Conservation (phyloP, 2,888 invertebrate species). For the Drosophila diplacantha region DNA sequence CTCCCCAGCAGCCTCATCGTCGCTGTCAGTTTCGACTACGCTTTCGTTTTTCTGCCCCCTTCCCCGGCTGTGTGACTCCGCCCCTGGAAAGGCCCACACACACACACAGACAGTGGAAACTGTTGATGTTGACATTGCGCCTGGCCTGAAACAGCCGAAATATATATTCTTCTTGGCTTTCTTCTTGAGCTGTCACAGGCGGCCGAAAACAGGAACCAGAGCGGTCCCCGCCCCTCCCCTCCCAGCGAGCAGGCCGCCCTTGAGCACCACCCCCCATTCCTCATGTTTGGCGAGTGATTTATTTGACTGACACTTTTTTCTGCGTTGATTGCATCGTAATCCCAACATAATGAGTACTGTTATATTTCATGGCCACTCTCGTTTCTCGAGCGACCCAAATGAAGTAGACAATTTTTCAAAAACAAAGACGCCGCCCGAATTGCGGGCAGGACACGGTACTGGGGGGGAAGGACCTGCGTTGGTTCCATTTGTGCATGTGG, state of each 20-base stretch:
- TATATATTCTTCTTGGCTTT: constrained; percentile 55
- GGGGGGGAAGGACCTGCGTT: constrained; percentile 7
- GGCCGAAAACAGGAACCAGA: constrained; percentile 31
- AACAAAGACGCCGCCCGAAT: constrained; percentile 57
- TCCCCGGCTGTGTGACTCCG: constrained; percentile 6
- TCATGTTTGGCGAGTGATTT: constrained; percentile 72
- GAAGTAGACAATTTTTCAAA: constrained; percentile 72
- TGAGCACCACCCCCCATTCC: constrained; percentile 41
- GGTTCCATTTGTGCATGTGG: constrained; percentile 63
- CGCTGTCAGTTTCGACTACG: constrained; percentile 70
- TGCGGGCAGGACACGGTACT: constrained; percentile 26
- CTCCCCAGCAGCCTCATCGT: constrained; percentile 43
- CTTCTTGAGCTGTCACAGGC: constrained; percentile 39
- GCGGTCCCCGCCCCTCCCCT: constrained; percentile 11
- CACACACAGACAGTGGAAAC: constrained; percentile 17
- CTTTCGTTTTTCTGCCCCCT: constrained; percentile 43
- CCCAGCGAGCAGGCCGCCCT: constrained; percentile 16
- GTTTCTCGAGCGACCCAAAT: constrained; percentile 58
- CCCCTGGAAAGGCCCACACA: constrained; percentile 8
- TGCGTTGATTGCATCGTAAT: constrained; percentile 76
- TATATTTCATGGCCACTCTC: constrained; percentile 70
- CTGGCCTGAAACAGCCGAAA: constrained; percentile 50
- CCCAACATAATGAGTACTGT: constrained; percentile 75
- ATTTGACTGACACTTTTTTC: constrained; percentile 75
- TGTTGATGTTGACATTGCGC: constrained; percentile 67